Evolutionary conservation across 1,140 invertebrate genomes (phyloP), one percentile per base, ranked within the genome.

Genomic region (Physella acuta): DNA sequence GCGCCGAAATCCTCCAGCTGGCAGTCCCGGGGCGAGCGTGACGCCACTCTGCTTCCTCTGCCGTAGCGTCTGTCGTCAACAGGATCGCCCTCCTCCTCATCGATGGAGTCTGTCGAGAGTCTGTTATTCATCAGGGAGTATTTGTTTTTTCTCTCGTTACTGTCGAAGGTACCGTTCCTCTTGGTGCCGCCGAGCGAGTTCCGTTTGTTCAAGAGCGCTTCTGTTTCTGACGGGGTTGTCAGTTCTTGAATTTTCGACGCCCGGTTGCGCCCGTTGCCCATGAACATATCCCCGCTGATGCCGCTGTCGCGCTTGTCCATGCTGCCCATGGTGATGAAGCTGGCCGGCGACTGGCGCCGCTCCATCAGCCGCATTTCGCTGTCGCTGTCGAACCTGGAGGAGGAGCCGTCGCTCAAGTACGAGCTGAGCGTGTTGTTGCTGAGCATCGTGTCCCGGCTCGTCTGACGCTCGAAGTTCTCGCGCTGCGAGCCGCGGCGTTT

Each of bases 351-450:
- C 11, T 26, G 33, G 5, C 49, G 53, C 28, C 37, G 26, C n/a
- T 65, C 61, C 4, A 39, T n/a, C 20, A 24, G 53, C 4, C 64
- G 56, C 31, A 51, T 28, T 14, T 73, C 71, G 37, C 49, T 33
- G 24, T 73, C 68, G 39, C 73, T 75, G 61, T 75, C 71, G 14
- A 67, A 34, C 8, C 73, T 65, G 4, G 65, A 58, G 24, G 44
- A 74, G 11, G 71, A 72, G 30, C 56, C 68, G 66, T 73, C 75
- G 59, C 75, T 74, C 34, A 75, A 52, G 56, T 34, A 74, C 17
- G 74, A 77, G 53, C 68, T 74, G 53, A 75, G 65, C 17, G 73
- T 73, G 58, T 52, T 68, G 64, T 65, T 70, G 58, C 72, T 73
- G 26, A 71, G 51, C 31, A 61, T 68, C 26, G 72, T 71, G 61